Percentiles rank a stretch among this genome's conserved stretches.
These are phyloP conservation scores for Psophia crepitans DNA, from an alignment of 2,113 vertebrate species.

Conservation along the genomic window DNA sequence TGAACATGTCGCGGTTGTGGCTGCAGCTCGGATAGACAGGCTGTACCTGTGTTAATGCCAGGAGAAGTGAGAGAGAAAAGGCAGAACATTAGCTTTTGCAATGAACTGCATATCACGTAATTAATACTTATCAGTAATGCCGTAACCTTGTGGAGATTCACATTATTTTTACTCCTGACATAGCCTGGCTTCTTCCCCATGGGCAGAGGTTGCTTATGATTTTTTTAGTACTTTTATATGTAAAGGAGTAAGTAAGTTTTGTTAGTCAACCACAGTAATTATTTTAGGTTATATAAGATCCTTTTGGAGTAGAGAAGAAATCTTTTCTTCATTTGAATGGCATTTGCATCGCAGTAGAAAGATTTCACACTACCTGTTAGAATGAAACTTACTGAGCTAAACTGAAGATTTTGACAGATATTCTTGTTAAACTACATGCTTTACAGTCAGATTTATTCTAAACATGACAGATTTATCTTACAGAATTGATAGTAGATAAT, in stretches of 20 bases:
- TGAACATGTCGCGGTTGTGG: background rate
- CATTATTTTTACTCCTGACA: background rate
- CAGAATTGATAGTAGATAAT: background rate
- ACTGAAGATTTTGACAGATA: background rate
- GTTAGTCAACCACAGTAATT: background rate
- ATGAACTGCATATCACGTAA: background rate
- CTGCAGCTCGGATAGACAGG: background rate
- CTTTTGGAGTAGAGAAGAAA: background rate
- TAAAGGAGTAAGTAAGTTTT: background rate
- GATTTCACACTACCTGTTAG: background rate
- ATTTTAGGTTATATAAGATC: background rate
- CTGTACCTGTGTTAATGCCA: background rate
- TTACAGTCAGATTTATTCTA: background rate
- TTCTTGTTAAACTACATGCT: background rate
- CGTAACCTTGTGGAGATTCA: background rate
- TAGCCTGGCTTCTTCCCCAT: background rate
- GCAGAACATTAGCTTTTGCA: background rate
- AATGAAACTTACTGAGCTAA: background rate
- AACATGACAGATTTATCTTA: background rate
- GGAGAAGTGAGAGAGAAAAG: background rate
- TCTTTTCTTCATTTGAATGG: background rate
- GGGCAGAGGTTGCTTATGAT: background rate
- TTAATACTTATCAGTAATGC: background rate
- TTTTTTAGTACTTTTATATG: background rate
- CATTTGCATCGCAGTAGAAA: background rate